Evolutionary conservation across 2,113 vertebrate genomes (phyloP), one percentile per base, ranked within the genome.

Genomic region (Nesogale talazaci): DNA sequence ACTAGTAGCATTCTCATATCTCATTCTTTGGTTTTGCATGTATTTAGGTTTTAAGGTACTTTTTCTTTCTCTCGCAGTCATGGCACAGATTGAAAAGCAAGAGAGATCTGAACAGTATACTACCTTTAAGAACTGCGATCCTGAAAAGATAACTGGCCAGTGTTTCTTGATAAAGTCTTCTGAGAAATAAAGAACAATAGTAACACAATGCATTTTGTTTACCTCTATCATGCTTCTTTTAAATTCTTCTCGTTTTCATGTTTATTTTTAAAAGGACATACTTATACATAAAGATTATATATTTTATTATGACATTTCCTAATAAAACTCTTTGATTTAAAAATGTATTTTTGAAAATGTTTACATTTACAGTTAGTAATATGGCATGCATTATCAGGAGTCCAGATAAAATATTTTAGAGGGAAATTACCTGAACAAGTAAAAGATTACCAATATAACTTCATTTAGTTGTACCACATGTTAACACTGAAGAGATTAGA

Each of bases 51-150:
- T 91, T 56, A 94, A 88, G 96, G 94, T 96, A 57, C 8, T 83
- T 97, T 97, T 95, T 88, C 95, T 94, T 97, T 92, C 25, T 97
- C 22, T 92, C 52, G 25, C 96, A 99, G 99, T 98, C 99, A 52
- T 99, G 97, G 97, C 98, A 95, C 65, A 94, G 97, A 89, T 97
- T 99, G 92, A 96, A 22, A 93, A 96, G 96, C 86, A 98, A 96
- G 93, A 98, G 97, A 97, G 99, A 99, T 97, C 98, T 99, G 97
- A 98, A 98, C 97, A 98, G 75, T 69, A 95, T 99, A 97, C 97
- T 99, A 91, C 98, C 99, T 78, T 91, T 99, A 96, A 98, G 97
- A 97, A 27, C 89, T 94, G 81, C 96, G 82, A 94, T 95, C 89
- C 96, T 95, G 95, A 98, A 98, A 96, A 98, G 96, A 98, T 99